Base-by-base conservation (phyloP, 2,113 vertebrate genomes). In the Uropsilus gracilis region DNA sequence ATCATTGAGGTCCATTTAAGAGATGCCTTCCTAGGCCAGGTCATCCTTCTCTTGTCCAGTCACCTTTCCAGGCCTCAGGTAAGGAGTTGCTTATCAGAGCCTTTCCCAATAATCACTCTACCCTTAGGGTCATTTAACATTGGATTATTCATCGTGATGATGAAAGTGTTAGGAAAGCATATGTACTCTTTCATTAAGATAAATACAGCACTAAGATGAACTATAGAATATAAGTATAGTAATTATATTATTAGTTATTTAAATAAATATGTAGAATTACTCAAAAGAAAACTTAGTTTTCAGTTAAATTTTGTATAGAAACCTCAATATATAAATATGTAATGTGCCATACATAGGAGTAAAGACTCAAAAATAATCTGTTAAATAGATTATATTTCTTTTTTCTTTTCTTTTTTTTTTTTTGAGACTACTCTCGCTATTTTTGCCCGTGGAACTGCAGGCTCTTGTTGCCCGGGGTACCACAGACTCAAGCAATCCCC, bases 201-300 rank as follows among this genome's bases (percentile, higher is more conserved):
- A 71, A 71, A 55, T 46, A 71, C 14, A 28, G 42, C 76, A 69
- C 14, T 22, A 46, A 68, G 69, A 20, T 69, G 26, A 63, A 71
- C 63, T 76, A 71, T 9, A 68, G 20, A 8, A 57, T 80, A 63
- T 8, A 82, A 64, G 8, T 82, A 69, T 30, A 95, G 53, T 30
- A 89, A n/a, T 81, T 68, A 37, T 42, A 17, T 37, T 72, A 11
- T 92, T n/a, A n/a, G n/a, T n/a, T 83, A 68, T 86, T 87, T 59
- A 39, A 68, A 26, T 87, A 82, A 81, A 81, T 92, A 89, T 46
- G 37, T 77, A 86, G 8, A 53, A 66, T 77, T 95, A 37, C n/a
- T 75, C 7, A 48, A 90, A 82, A 55, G 34, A 63, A 82, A 73
- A 24, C 17, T 13, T 64, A 68, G 50, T 91, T 91, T 84, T 88